phyloP scores from a whole-genome alignment of 2,888 invertebrate genomes.

The Leptopilina myrica region DNA sequence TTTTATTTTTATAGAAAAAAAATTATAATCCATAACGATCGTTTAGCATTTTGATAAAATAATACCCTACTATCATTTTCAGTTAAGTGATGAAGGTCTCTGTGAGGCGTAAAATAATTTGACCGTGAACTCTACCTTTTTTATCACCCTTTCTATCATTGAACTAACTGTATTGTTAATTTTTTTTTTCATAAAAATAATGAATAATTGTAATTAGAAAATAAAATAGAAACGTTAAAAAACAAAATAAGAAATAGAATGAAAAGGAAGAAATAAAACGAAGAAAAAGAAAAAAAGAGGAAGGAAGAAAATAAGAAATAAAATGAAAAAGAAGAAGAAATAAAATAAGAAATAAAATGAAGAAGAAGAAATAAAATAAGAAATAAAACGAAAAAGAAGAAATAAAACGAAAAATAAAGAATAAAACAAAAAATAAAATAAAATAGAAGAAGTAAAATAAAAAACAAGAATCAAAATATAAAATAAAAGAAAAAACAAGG shows the following conservation, averaged over 20 bases:
- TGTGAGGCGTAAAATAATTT: constrained; percentile 17
- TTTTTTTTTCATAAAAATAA: background rate
- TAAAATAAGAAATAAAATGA: no score
- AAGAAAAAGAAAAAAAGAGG: no score
- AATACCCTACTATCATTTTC: background rate
- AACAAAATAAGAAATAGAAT: background rate
- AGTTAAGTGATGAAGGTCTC: constrained; percentile 11
- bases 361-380: no score
- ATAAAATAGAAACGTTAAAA: background rate
- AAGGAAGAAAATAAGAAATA: background rate
- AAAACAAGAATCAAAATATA: no score
- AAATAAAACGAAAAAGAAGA: no score
- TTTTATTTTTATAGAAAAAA: background rate
- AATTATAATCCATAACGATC: background rate
- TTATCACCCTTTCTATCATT: constrained; percentile 1
- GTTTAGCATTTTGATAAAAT: background rate
- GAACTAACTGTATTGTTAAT: constrained; percentile 11
- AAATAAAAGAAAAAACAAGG: background rate
- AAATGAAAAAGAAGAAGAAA: background rate
- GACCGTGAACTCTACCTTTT: constrained; percentile 12
- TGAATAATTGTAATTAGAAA: no score
- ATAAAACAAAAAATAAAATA: no score
- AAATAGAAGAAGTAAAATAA: no score
- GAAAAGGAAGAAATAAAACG: background rate
- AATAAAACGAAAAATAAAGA: no score